phyloP scores from a whole-genome alignment of 2,113 vertebrate genomes.

The Peucedramus taeniatus region DNA sequence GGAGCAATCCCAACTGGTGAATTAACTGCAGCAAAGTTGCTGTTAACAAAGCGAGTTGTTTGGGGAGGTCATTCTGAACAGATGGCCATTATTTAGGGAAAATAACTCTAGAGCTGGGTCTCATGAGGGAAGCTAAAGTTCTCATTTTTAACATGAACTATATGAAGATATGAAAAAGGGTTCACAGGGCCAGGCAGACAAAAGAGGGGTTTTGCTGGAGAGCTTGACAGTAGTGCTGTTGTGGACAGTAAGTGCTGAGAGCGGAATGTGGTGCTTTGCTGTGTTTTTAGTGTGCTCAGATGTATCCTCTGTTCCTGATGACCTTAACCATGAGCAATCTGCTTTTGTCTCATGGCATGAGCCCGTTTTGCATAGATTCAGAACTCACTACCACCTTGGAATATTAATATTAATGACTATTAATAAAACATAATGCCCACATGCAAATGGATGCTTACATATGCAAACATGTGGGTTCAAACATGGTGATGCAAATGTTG shows the following conservation, averaged over 20 bases:
- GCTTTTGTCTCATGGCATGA: neutral
- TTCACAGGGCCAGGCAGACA: constrained; percentile 7
- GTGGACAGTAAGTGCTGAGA: neutral
- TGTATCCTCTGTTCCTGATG: neutral
- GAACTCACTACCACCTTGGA: neutral
- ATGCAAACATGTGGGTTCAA: neutral
- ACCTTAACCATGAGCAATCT: neutral
- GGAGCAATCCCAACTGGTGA: constrained; percentile 33
- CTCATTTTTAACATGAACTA: constrained; percentile 20
- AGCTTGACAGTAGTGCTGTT: neutral
- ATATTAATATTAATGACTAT: constrained; percentile 3
- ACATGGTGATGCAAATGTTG: neutral
- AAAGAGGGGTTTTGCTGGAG: neutral
- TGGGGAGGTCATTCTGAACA: constrained; percentile 54
- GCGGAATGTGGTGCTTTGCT: neutral
- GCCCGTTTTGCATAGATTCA: neutral
- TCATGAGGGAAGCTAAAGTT: neutral
- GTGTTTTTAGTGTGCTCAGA: neutral
- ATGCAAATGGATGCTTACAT: constrained; percentile 10
- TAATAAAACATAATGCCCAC: constrained; percentile 48
- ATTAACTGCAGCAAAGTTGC: constrained; percentile 23
- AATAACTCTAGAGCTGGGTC: neutral
- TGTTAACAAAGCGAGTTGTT: neutral
- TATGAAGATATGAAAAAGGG: neutral
- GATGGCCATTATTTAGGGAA: constrained; percentile 64